These are phyloP conservation scores for Crotalus tigris DNA, from an alignment of 2,113 vertebrate species.

Conservation along the genomic window DNA sequence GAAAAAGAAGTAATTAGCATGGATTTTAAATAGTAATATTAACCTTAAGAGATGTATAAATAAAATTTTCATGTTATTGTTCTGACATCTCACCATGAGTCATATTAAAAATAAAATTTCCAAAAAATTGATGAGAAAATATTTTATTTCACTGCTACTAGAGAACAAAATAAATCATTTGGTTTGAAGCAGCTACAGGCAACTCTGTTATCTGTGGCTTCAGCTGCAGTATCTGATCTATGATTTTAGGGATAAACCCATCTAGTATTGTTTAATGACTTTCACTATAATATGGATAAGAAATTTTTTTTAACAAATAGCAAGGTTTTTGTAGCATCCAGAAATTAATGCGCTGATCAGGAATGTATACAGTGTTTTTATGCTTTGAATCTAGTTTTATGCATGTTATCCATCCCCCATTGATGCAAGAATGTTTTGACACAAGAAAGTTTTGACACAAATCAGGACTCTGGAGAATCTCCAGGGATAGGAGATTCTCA, in stretches of 20 bases:
- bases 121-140: constrained; percentile 27
- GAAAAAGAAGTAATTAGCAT: constrained; percentile 30
- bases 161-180: background rate
- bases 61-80: constrained; percentile 45
- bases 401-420: background rate
- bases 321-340: background rate
- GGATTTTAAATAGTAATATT: background rate
- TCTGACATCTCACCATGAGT: constrained; percentile 51
- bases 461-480: background rate
- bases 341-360: background rate
- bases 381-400: background rate
- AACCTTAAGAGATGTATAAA: constrained; percentile 10
- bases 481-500: background rate
- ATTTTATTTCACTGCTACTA: background rate
- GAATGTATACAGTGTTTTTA: background rate
- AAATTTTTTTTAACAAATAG: background rate
- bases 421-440: background rate
- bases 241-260: constrained; percentile 19
- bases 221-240: background rate
- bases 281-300: background rate
- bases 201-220: background rate
- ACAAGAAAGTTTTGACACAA: background rate
- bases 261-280: constrained; percentile 33
- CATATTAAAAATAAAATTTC: constrained; percentile 28
- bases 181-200: background rate